Base-by-base conservation (phyloP, 2,113 vertebrate species). In the Etheostoma spectabile region DNA sequence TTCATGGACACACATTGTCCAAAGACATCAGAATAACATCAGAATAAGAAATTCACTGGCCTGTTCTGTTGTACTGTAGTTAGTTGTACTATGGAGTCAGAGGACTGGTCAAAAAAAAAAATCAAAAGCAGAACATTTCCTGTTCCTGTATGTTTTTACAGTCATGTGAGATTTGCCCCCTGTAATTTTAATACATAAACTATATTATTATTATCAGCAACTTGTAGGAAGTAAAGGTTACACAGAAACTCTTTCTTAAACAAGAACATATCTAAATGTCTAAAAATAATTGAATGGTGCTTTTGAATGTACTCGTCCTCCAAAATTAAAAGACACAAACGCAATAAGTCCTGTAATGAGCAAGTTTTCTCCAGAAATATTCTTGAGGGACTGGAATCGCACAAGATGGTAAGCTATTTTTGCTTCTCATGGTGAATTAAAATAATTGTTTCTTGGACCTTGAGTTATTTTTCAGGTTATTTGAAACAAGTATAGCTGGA, bases 361-460 rank as follows among this genome's bases (percentile, higher is more conserved):
- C 46, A 55, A 66, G 57, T 52, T 80, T 83, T 77, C 64, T 68
- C 18, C 56, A 70, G 72, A 80, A 77, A 82, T 79, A 83, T 77
- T 76, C 90, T 86, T 82, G 16, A 56, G 87, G 86, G 87, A 86
- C 35, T 33, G 16, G 35, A 72, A 53, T 64, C 2, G 3, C 77
- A 75, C 85, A 1, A 35, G 59, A 63, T 75, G 59, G 59, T 71
- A 62, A 42, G 55, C 80, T 18, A 22, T 74, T 67, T 81, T 88
- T 87, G 71, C 64, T 86, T 86, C 79, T 91, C 21, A 53, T 63
- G 69, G 22, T 74, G 30, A 86, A 89, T 62, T 74, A 60, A 88
- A 83, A 88, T 88, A 92, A 86, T 88, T 88, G 79, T 86, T 90
- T 88, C 77, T 76, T 80, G 84, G 85, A 87, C 90, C 90, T 89